Evolutionary conservation across 2,797 vertebrate species (phyloP), one percentile per base, ranked within the genome.

Genomic region (Sciaenops ocellatus): DNA sequence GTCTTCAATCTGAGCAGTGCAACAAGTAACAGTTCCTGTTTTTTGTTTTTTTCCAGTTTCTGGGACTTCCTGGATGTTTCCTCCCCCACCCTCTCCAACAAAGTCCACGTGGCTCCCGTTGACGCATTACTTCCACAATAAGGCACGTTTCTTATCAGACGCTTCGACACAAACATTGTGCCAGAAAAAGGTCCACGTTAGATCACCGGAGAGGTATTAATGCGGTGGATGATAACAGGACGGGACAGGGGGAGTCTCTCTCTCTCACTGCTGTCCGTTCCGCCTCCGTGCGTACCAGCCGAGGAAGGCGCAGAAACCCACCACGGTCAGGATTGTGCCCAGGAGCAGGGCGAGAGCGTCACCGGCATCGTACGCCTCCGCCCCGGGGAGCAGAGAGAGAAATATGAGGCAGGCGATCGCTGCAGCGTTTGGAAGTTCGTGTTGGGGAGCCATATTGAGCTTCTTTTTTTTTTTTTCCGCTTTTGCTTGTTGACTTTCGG

Each of bases 271-370:
- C 68, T 94, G 96, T 46, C 93, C 96, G 73, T 96, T 96, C 84
- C 96, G 94, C 84, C 89, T 96, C 83, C 98, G 95, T 5, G 98
- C 95, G 38, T 99, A 99, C 86, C 97, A 96, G 52, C 98, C 98
- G 26, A 99, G 92, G 74, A 95, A 97, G 78, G 95, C 97, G 79
- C 98, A 99, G 63, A 98, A 91, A 2, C 97, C 97, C 2, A 97
- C 74, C 18, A 95, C 70, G 10, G 95, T 92, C 68, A 99, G 56
- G 57, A 95, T 55, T 5, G 96, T 89, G 44, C 95, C 95, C n/a
- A 98, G 72, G 11, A 99, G 88, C 65, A 98, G 93, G 13, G 97
- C 97, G 1, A 97, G 64, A 0, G 95, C 96, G 82, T 99, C 97
- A 28, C 97, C 98, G 0, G 95, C 87, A 0, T 98, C 98, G 83